Evolutionary conservation across 2,888 invertebrate species (phyloP), one percentile per base, ranked within the genome.

Genomic region (Poecilobothrus nobilitatus): DNA sequence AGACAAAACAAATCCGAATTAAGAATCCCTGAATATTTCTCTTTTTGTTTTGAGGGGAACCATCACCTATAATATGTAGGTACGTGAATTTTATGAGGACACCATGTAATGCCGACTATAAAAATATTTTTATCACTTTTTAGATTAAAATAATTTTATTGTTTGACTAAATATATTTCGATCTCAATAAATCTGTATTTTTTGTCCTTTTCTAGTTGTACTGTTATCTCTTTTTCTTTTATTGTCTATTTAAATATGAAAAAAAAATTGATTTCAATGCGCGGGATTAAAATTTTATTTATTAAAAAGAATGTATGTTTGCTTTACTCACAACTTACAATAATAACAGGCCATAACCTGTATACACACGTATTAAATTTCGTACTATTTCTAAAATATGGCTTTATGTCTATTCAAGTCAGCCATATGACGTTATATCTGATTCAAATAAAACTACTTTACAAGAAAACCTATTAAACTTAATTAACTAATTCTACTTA

Each of bases 261-360:
- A 44, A 18, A n/a, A 44, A 62, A 20, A 44, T 62, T 61, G 21
- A 71, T 74, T 68, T 72, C 67, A 61, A 61, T 66, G n/a, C 22
- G 33, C 67, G 37, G 8, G 61, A 65, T 44, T 27, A 62, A 65
- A 70, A 71, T 72, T 72, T 72, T 74, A 71, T 71, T 72, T 72
- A 69, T 74, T 44, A 15, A 20, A 63, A 64, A 63, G 34, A 27
- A 21, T 21, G 67, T n/a, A n/a, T n/a, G n/a, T n/a, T n/a, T n/a
- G n/a, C n/a, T n/a, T n/a, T n/a, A n/a, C n/a, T n/a, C n/a, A n/a
- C n/a, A n/a, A n/a, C n/a, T n/a, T n/a, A n/a, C n/a, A n/a, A n/a
- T n/a, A n/a, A n/a, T n/a, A n/a, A n/a, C n/a, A n/a, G n/a, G n/a
- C n/a, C n/a, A n/a, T n/a, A n/a, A n/a, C n/a, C n/a, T n/a, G n/a